Evolutionary conservation across 2,888 invertebrate species (phyloP).

Genomic region (Diaphora mendica): DNA sequence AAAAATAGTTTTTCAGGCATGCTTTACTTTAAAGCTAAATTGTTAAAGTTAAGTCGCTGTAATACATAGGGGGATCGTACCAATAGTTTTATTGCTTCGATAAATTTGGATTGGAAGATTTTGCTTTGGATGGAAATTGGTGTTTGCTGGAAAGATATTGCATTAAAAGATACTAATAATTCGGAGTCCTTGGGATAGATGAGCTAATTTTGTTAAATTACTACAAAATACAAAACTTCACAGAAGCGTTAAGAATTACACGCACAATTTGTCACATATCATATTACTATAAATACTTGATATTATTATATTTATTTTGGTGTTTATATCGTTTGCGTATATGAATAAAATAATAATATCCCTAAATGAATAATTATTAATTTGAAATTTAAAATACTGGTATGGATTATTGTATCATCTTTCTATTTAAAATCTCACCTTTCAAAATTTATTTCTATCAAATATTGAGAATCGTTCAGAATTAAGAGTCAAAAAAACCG

Average conservation of each 20-base stretch:
- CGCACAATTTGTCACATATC: no score
- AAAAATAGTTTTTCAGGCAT: conserved; percentile 40
- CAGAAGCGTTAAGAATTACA: background rate
- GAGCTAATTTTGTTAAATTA: background rate
- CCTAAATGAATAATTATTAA: no score
- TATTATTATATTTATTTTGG: no score
- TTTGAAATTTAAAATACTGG: no score
- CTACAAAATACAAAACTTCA: no score
- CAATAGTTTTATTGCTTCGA: conserved; percentile 21
- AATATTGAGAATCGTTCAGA: background rate
- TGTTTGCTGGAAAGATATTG: background rate
- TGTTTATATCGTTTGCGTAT: no score
- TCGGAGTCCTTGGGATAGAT: background rate
- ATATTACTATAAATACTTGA: no score
- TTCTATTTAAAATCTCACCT: no score
- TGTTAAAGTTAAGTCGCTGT: conserved; percentile 39
- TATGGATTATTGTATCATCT: no score
- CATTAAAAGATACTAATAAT: background rate
- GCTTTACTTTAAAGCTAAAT: conserved; percentile 34
- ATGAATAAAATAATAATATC: no score
- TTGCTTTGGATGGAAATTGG: background rate
- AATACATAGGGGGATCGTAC: conserved; percentile 38
- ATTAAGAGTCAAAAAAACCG: no score
- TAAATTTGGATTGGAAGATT: conserved; percentile 11
- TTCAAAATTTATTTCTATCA: no score